These are phyloP conservation scores for Spea bombifrons DNA, from an alignment of 2,113 vertebrate species.

Conservation along the genomic window DNA sequence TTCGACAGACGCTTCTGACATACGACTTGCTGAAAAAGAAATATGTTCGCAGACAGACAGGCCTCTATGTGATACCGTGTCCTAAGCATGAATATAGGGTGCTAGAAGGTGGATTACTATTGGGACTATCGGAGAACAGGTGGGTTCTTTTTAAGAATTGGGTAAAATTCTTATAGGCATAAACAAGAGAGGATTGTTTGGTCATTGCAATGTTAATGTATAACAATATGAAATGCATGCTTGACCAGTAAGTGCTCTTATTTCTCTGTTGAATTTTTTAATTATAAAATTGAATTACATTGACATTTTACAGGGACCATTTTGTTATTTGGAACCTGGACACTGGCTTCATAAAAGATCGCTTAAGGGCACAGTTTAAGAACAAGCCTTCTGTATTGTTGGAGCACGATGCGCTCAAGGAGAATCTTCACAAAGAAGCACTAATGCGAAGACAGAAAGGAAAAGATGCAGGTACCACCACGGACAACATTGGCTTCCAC, in stretches of 20 bases:
- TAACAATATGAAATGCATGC: no score
- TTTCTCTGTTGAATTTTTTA: not conserved
- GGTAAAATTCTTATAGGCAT: no score
- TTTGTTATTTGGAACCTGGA: slow-evolving; percentile 69
- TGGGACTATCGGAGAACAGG: slow-evolving; percentile 64
- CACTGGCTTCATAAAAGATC: slow-evolving; percentile 61
- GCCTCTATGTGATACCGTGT: slow-evolving; percentile 56
- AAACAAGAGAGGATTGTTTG: no score
- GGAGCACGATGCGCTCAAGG: slow-evolving; percentile 41
- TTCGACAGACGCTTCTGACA: slow-evolving; percentile 57
- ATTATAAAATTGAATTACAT: not conserved
- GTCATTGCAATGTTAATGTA: no score
- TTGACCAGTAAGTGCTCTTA: no score
- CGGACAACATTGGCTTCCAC: no score
- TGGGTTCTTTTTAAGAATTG: slow-evolving; percentile 23
- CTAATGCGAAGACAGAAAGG: slow-evolving; percentile 32
- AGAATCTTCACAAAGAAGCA: slow-evolving; percentile 41
- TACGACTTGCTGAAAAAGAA: slow-evolving; percentile 64
- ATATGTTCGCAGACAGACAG: slow-evolving; percentile 60
- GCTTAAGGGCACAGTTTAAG: slow-evolving; percentile 58
- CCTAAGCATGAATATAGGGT: slow-evolving; percentile 62
- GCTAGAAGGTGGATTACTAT: slow-evolving; percentile 56
- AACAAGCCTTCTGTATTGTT: slow-evolving; percentile 50
- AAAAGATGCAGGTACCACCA: slow-evolving; percentile 35
- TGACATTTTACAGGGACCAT: slow-evolving; percentile 59